Base-by-base conservation (phyloP, 2,797 vertebrate genomes). In the Schizothorax lantsangensis region DNA sequence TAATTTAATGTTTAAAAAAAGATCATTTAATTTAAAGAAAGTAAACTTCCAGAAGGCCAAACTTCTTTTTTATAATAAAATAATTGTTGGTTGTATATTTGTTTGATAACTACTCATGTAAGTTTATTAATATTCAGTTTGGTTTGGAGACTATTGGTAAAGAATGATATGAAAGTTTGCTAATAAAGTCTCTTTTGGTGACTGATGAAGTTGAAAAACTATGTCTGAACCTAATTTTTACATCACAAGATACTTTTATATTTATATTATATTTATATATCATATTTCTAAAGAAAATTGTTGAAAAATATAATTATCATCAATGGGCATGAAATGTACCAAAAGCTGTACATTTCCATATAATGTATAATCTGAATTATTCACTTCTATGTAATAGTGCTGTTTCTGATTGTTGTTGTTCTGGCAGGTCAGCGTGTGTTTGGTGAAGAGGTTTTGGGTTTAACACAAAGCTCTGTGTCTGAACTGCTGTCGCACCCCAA, bases 401-500 rank as follows among this genome's bases (percentile, higher is more conserved):
- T 64, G 10, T 4, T 43, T 15, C 19, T 57, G 14, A 38, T 57
- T 23, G 45, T 1, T 74, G 54, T 17, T 38, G 52, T n/a, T 54
- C 57, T 26, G 26, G 19, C 90, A 96, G 98, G 98, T 92, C 98
- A 99, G 94, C 96, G 98, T 90, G 96, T 99, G 88, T 99, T 99
- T 1, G 98, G 98, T 80, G 98, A 99, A 93, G 98, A 96, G 90
- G 98, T 99, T 92, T 94, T 99, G 93, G 98, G 98, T 88, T 94
- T 99, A 93, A 99, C 98, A 0, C 98, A 99, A 90, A 98, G 98
- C 89, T 99, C 98, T 0, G 98, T 99, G 89, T 99, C 98, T 0
- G 98, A 99, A 94, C 96, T 99, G 91, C 96, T 99, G 57, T 98
- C 98, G 54, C 95, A 97, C 79, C 98, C 98, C 90, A 99, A 99